Evolutionary conservation across 2,797 vertebrate genomes (phyloP).

Genomic region (Aotus griseimembra): DNA sequence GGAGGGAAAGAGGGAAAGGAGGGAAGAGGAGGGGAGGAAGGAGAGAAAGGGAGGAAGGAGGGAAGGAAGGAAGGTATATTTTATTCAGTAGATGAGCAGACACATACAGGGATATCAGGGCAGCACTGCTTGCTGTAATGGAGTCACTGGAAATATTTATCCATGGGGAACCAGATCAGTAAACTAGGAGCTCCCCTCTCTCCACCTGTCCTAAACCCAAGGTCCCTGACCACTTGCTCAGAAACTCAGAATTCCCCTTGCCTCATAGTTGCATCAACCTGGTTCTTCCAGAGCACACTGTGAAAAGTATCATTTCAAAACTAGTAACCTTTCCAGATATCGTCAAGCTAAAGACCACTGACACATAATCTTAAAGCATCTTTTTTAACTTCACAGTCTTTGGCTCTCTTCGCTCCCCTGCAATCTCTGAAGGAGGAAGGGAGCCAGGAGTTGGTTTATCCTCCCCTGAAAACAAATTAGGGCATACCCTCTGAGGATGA

Average conservation of each 20-base stretch:
- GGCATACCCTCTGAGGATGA: neutral
- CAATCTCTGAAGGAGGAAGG: neutral
- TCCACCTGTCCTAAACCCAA: neutral
- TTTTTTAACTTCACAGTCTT: neutral
- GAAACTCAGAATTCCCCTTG: neutral
- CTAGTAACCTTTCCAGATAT: neutral
- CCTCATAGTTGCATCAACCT: neutral
- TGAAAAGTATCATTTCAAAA: neutral
- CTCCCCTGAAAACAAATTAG: neutral
- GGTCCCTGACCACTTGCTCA: neutral
- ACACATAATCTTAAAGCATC: neutral
- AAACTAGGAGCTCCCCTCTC: too few relatives aligned
- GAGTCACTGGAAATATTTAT: too few relatives aligned
- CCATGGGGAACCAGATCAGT: neutral
- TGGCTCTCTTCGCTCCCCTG: neutral
- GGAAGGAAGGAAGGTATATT: too few relatives aligned
- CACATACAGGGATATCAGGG: accelerated
- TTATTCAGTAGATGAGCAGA: neutral
- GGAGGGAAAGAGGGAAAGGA: too few relatives aligned
- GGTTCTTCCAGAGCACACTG: neutral
- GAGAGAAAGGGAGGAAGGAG: too few relatives aligned
- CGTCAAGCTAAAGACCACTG: neutral
- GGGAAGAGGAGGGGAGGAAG: too few relatives aligned
- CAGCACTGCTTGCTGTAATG: neutral
- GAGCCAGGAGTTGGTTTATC: neutral